These are phyloP conservation scores for Ischnura elegans DNA, from an alignment of 2,888 invertebrate genomes.

Conservation along the genomic window DNA sequence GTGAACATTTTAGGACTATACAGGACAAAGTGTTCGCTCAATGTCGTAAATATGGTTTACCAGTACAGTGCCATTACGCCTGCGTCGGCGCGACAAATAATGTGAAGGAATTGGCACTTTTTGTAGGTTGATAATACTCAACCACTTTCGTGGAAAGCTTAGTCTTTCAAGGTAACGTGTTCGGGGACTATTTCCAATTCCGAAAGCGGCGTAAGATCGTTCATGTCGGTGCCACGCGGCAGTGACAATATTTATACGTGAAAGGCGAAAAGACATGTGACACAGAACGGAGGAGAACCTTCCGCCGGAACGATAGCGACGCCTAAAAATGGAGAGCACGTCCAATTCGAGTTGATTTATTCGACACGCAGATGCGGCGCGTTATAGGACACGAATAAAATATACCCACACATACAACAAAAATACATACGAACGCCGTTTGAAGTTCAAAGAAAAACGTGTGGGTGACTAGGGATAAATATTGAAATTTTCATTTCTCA, in stretches of 20 bases:
- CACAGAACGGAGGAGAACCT: background rate
- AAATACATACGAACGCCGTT: background rate
- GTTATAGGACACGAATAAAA: background rate
- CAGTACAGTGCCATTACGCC: too few relatives aligned
- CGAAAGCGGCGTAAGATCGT: background rate
- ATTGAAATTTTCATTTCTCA: too few relatives aligned
- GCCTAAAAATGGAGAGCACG: background rate
- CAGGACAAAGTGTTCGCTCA: too few relatives aligned
- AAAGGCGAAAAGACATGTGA: background rate
- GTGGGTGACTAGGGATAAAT: too few relatives aligned
- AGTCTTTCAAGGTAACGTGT: too few relatives aligned
- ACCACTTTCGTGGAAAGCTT: too few relatives aligned
- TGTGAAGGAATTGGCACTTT: too few relatives aligned
- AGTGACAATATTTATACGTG: background rate
- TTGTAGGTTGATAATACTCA: too few relatives aligned
- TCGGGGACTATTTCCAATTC: background rate
- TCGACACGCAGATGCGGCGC: background rate
- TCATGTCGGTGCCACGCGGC: background rate
- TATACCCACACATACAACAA: too few relatives aligned
- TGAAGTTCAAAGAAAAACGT: background rate
- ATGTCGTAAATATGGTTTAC: too few relatives aligned
- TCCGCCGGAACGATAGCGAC: background rate
- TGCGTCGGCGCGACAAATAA: too few relatives aligned
- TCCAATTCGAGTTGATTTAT: background rate
- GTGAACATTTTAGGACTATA: too few relatives aligned